Percentiles rank a stretch among this genome's conserved stretches.
Conservation (phyloP, 2,888 invertebrate species). For the Cerceris ruficornis region DNA sequence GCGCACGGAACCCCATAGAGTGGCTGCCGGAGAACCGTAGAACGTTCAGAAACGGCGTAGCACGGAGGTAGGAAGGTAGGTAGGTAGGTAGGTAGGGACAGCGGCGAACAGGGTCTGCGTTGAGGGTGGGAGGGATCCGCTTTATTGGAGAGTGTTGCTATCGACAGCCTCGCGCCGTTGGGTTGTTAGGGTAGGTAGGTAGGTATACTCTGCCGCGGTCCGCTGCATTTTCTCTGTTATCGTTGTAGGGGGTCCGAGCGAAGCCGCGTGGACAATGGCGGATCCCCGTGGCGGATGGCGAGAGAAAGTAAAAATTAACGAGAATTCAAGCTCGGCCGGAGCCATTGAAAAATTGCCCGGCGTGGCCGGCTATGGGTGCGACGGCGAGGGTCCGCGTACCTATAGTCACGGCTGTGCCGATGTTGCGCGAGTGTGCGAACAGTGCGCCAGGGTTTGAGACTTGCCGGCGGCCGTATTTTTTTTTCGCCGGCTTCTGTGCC, state of each 20-base stretch:
- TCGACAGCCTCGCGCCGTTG: conserved; percentile 76
- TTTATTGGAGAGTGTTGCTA: conserved; percentile 80
- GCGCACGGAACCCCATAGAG: background rate
- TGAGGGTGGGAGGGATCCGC: conserved; percentile 69
- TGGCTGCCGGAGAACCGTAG: conserved; percentile 34
- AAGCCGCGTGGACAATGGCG: conserved; percentile 73
- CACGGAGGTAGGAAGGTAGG: conserved; percentile 32
- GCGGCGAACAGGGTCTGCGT: conserved; percentile 49
- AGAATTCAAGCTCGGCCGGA: conserved; percentile 80
- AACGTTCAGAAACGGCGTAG: conserved; percentile 38
- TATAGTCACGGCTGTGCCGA: background rate
- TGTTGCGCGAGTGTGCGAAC: conserved; percentile 43
- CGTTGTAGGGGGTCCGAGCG: conserved; percentile 76
- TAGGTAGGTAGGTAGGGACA: conserved; percentile 45
- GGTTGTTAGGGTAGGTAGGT: conserved; percentile 70
- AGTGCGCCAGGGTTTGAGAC: conserved; percentile 73
- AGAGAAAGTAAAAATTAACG: conserved; percentile 81
- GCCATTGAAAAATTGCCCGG: conserved; percentile 80
- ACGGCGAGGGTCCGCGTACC: conserved; percentile 21
- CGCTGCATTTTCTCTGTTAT: conserved; percentile 80
- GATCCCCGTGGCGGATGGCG: conserved; percentile 75
- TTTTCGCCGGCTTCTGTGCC: conserved; percentile 55
- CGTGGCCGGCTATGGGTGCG: conserved; percentile 52
- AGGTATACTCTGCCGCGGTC: conserved; percentile 70
- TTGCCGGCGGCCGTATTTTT: conserved; percentile 68